Percentiles rank a stretch among this genome's conserved stretches.
These are phyloP conservation scores for Patella ulyssiponensis DNA, from an alignment of 2,888 invertebrate genomes.

Conservation along the genomic window DNA sequence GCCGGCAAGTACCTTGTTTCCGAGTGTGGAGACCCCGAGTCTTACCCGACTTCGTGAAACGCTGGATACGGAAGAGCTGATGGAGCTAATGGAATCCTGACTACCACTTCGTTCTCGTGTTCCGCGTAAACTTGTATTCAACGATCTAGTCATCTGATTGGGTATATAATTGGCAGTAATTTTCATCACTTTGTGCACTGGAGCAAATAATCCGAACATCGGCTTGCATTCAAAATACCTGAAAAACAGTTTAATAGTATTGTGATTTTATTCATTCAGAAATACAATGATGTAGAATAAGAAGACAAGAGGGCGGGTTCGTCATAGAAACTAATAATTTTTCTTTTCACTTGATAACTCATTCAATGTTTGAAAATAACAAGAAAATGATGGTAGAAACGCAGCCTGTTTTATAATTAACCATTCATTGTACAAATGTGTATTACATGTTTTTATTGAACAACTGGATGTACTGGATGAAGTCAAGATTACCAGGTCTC, in stretches of 20 bases:
- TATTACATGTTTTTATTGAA: no score
- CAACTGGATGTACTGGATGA: no score
- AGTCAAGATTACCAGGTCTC: no score
- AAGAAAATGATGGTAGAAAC: no score
- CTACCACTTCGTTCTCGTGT: slow-evolving; percentile 75
- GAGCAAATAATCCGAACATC: slow-evolving; percentile 93
- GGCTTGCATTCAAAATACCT: slow-evolving; percentile 94
- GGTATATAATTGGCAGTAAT: slow-evolving; percentile 72
- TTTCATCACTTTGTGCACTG: slow-evolving; percentile 87
- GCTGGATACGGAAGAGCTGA: slow-evolving; percentile 77
- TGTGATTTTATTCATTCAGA: no score
- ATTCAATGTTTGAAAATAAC: no score
- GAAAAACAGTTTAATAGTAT: not conserved
- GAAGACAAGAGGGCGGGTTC: no score
- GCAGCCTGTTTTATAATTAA: no score
- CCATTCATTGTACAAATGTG: no score
- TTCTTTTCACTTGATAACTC: no score
- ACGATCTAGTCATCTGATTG: slow-evolving; percentile 43
- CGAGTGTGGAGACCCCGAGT: slow-evolving; percentile 81
- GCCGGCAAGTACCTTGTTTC: slow-evolving; percentile 67
- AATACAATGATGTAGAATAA: no score
- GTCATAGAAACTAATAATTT: no score
- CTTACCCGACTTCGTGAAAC: slow-evolving; percentile 79
- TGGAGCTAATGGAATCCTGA: slow-evolving; percentile 88
- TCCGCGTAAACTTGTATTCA: slow-evolving; percentile 54